These are phyloP conservation scores for Mesoclemmys tuberculata DNA, from an alignment of 2,113 vertebrate species.

Conservation along the genomic window DNA sequence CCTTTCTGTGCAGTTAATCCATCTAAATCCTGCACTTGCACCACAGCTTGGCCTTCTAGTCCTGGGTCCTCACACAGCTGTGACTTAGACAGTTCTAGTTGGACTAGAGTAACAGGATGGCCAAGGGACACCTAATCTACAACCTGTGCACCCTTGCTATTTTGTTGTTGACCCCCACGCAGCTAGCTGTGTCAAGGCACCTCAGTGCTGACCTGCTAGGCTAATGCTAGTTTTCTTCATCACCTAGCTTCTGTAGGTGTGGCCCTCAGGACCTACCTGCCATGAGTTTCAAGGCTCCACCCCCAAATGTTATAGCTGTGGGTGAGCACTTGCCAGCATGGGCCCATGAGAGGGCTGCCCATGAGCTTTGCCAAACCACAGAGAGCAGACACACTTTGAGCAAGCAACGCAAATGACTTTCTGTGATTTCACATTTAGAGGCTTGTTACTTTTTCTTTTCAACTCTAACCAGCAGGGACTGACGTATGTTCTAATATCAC, in stretches of 20 bases:
- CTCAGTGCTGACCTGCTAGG: neutral
- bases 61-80: neutral
- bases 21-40: neutral
- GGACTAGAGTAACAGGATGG: neutral
- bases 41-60: neutral
- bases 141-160: neutral
- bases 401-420: fast-evolving
- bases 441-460: neutral
- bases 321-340: neutral
- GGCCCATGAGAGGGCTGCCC: neutral
- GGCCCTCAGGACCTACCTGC: neutral
- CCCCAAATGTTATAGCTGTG: neutral
- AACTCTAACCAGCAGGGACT: fast-evolving
- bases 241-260: neutral
- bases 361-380: neutral
- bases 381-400: neutral
- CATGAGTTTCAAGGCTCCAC: neutral
- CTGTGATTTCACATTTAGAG: neutral
- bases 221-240: neutral
- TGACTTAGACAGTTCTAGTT: neutral
- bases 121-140: neutral
- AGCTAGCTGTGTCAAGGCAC: neutral
- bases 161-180: neutral
- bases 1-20: neutral
- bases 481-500: fast-evolving